A percentile compares a stretch with the other conserved stretches of the same genome.
Conservation (phyloP, 2,113 vertebrate genomes). For the Oxyura jamaicensis region DNA sequence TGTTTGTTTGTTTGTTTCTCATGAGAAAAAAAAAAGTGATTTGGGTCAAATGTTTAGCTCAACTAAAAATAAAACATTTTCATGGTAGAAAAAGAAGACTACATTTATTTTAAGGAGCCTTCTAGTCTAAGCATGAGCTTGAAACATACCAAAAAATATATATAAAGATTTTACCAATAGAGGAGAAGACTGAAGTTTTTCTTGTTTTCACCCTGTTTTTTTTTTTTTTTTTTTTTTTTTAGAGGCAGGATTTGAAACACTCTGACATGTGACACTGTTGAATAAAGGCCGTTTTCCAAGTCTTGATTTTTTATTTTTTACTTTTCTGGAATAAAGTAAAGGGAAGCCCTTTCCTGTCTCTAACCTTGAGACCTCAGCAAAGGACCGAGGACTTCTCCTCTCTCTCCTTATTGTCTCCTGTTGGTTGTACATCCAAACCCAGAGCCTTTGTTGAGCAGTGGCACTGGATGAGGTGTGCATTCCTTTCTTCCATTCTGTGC, state of each 20-base stretch:
- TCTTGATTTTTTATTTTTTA: background rate
- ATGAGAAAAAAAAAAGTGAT: background rate
- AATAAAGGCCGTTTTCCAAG: background rate
- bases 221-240: background rate
- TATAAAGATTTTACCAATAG: background rate
- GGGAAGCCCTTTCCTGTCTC: background rate
- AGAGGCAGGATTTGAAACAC: background rate
- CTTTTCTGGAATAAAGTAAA: background rate
- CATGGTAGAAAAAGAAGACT: background rate
- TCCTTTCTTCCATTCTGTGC: background rate
- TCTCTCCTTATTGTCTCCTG: background rate
- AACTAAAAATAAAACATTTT: background rate
- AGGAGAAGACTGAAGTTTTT: background rate
- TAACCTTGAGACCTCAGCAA: background rate
- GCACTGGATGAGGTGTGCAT: background rate
- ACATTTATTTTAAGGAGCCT: background rate
- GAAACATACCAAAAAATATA: background rate
- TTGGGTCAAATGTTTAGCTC: background rate
- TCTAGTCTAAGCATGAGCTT: background rate
- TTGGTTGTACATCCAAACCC: background rate
- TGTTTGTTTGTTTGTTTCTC: background rate
- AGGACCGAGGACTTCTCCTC: background rate
- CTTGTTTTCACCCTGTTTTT: background rate
- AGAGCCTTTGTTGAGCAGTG: background rate
- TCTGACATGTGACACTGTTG: background rate